Evolutionary conservation across 2,888 invertebrate genomes (phyloP), one percentile per base, ranked within the genome.

Genomic region (Halictus quadricinctus): DNA sequence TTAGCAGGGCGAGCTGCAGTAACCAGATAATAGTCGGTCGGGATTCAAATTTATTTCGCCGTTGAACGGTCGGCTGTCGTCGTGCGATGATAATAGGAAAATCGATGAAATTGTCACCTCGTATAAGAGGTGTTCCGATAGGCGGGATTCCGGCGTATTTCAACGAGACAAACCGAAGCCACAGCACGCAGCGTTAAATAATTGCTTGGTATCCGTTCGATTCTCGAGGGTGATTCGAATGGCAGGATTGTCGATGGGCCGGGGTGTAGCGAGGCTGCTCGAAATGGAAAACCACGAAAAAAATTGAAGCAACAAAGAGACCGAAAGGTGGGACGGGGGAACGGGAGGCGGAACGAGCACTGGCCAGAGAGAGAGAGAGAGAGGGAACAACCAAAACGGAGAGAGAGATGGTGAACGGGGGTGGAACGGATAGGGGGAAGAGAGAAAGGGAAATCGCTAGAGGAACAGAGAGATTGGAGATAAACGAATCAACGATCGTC

Each of bases 401-500:
- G 77, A 75, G 80, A 18, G 70, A 60, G 79, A 85, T 69, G 73
- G 76, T 76, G 76, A 86, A 80, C 84, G 86, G 80, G 79, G 46
- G 43, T 15, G 50, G n/a, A 76, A 70, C 70, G 70, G 69, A 5
- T 69, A 36, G 76, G 72, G 76, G 76, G 85, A 78, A 84, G 58
- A n/a, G 86, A n/a, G 77, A 77, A 48, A 50, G 46, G 69, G 46
- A 69, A 48, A 72, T 72, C 76, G 85, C 69, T 82, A 83, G 86
- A 86, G 87, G 79, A 84, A 80, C 87, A 85, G 87, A 89, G 88
- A 88, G 90, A 88, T 87, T 85, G 89, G 90, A 91, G 92, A 93
- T 94, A 94, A 94, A 93, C 92, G 94, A 94, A 94, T 94, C 94
- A 94, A 92, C 93, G 93, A 92, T 93, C 91, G 92, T 91, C 92